Conservation (phyloP, 2,888 invertebrate genomes). For the Acanthosoma haemorrhoidale region DNA sequence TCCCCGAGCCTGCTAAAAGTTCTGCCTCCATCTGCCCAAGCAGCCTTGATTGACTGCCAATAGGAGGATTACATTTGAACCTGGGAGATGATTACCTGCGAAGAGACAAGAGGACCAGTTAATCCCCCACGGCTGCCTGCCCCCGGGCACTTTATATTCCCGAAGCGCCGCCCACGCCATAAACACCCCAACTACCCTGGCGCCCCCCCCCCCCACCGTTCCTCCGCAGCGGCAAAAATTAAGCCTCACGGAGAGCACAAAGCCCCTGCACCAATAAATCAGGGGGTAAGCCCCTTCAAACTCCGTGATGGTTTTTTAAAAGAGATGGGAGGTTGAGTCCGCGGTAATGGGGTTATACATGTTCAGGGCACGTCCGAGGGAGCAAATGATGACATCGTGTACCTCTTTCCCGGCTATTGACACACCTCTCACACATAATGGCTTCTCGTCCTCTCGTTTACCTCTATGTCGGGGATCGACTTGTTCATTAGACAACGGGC, state of each 20-base stretch:
- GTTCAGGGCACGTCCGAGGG: slow-evolving; percentile 14
- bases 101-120: neutral
- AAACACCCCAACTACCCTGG: neutral
- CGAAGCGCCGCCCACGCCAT: neutral
- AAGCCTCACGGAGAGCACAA: neutral
- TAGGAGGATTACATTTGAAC: too few species aligned
- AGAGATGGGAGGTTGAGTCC: neutral
- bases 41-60: too few species aligned
- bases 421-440: slow-evolving; percentile 18
- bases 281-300: slow-evolving; percentile 13
- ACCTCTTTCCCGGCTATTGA: slow-evolving; percentile 5
- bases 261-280: slow-evolving; percentile 19
- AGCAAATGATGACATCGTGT: slow-evolving; percentile 22
- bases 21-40: too few species aligned
- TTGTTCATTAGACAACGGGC: too few species aligned
- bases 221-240: slow-evolving; percentile 24
- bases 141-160: slow-evolving; percentile 22
- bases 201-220: neutral
- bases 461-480: too few species aligned
- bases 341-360: slow-evolving; percentile 23
- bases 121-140: neutral
- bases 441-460: neutral
- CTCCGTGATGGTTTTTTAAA: slow-evolving; percentile 27
- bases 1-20: too few species aligned
- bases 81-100: too few species aligned